A percentile compares a stretch with the other conserved stretches of the same genome.
Evolutionary conservation across 2,113 vertebrate species (phyloP).

Genomic region (Pontoporia blainvillei): DNA sequence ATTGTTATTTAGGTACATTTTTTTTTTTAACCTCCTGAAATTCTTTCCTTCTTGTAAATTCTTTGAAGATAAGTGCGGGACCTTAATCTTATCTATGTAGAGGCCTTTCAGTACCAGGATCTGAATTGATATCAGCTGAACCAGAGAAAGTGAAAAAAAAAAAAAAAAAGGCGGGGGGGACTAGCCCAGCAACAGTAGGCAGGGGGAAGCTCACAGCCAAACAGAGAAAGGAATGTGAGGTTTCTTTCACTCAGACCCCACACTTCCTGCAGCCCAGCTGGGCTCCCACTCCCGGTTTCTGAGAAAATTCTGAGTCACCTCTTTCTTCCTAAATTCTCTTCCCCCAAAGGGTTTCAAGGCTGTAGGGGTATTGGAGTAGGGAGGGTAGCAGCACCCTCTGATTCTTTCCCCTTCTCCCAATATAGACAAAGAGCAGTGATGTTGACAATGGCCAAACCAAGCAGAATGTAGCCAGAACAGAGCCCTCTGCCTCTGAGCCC

Average conservation of each 20-base stretch:
- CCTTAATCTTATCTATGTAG: slow-evolving; percentile 10
- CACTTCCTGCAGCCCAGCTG: slow-evolving; percentile 53
- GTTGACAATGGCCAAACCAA: not conserved
- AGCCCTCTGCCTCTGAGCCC: not conserved
- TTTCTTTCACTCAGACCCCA: slow-evolving; percentile 40
- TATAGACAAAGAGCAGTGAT: not conserved
- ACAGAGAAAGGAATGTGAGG: slow-evolving; percentile 30
- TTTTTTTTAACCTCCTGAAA: not conserved
- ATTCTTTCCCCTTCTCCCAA: not conserved
- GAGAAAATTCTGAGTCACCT: slow-evolving; percentile 36
- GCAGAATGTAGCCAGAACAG: not conserved
- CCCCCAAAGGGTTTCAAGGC: not conserved
- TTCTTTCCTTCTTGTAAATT: not conserved
- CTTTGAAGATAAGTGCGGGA: slow-evolving; percentile 28
- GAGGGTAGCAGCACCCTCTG: accelerated
- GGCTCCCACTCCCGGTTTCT: slow-evolving; percentile 28
- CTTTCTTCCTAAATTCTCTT: not conserved
- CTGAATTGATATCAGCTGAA: not conserved
- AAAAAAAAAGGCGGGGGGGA: not conserved
- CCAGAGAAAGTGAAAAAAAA: not conserved
- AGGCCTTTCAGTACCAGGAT: slow-evolving; percentile 1
- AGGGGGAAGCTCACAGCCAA: not conserved
- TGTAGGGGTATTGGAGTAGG: not conserved
- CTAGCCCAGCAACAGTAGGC: not conserved
- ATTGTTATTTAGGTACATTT: not conserved